Evolutionary conservation across 2,888 invertebrate genomes (phyloP).

Genomic region (Podotricha telesiphe): DNA sequence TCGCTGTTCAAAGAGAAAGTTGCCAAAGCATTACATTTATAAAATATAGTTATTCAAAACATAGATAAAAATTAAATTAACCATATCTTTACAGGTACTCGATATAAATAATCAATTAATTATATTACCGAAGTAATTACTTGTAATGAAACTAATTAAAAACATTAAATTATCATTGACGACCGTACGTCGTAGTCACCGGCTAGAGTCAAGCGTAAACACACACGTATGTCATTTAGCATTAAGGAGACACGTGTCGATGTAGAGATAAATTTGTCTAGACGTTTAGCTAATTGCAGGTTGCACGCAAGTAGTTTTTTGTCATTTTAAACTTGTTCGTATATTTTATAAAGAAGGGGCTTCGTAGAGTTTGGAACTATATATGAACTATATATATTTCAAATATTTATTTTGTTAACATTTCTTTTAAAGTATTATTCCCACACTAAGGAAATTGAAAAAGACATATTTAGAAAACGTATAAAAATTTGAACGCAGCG

Average conservation of each 20-base stretch:
- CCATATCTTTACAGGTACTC: not conserved
- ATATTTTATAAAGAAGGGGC: not conserved
- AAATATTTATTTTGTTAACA: too few species aligned
- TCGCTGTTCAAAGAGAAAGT: not conserved
- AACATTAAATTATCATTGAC: slow-evolving; percentile 1
- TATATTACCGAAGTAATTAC: slow-evolving; percentile 9
- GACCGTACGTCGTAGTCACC: slow-evolving; percentile 27
- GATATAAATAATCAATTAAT: slow-evolving; percentile 11
- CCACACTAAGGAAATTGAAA: too few species aligned
- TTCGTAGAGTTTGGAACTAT: not conserved
- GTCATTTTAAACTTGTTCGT: not conserved
- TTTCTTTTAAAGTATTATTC: too few species aligned
- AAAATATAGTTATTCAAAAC: not conserved
- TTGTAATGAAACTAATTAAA: slow-evolving; percentile 6
- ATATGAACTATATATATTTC: not conserved
- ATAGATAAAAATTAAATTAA: not conserved
- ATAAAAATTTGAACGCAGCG: too few species aligned
- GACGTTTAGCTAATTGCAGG: slow-evolving; percentile 56
- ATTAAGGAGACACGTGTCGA: slow-evolving; percentile 49
- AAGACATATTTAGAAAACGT: too few species aligned
- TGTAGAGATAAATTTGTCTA: slow-evolving; percentile 58
- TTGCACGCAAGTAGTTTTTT: slow-evolving; percentile 29
- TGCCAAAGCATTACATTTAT: not conserved
- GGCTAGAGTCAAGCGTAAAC: slow-evolving; percentile 33
- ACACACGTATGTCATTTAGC: slow-evolving; percentile 19